Percentiles rank a stretch among this genome's conserved stretches.
Conservation (phyloP, 2,797 vertebrate genomes). For the Tiaroga cobitis region DNA sequence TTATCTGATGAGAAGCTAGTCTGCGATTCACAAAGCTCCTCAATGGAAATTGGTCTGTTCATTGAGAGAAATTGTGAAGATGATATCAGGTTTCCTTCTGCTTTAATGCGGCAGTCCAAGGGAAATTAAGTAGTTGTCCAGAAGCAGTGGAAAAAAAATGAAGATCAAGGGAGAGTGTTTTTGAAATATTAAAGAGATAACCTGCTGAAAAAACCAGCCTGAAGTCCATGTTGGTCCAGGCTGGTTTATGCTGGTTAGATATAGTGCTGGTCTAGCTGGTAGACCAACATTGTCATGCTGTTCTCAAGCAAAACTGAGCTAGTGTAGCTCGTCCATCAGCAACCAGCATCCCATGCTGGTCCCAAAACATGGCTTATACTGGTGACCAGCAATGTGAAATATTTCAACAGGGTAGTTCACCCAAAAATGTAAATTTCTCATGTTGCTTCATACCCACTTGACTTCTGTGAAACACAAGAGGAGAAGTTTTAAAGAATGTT, state of each 20-base stretch:
- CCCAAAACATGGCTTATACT: background rate
- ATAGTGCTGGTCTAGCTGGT: background rate
- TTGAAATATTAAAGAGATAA: background rate
- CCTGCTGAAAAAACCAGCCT: background rate
- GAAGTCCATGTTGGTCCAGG: background rate
- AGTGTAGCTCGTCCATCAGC: background rate
- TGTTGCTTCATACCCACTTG: background rate
- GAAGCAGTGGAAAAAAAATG: background rate
- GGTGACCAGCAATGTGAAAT: background rate
- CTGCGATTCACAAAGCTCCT: conserved; percentile 10
- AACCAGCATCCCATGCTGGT: background rate
- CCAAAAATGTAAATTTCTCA: background rate
- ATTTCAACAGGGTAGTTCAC: background rate
- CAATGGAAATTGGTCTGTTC: conserved; percentile 13
- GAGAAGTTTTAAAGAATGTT: background rate
- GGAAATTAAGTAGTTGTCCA: conserved; percentile 12
- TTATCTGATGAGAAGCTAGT: conserved; percentile 22
- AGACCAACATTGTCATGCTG: background rate
- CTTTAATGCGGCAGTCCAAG: conserved; percentile 14
- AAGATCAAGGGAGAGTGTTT: conserved; percentile 8
- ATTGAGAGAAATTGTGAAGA: conserved; percentile 30
- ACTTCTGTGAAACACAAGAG: background rate
- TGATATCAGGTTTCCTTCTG: conserved; percentile 23
- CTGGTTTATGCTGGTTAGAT: background rate
- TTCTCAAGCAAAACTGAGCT: background rate